Percentiles rank a stretch among this genome's conserved stretches.
Conservation (phyloP, 2,888 invertebrate genomes). For the Thumatha senex region DNA sequence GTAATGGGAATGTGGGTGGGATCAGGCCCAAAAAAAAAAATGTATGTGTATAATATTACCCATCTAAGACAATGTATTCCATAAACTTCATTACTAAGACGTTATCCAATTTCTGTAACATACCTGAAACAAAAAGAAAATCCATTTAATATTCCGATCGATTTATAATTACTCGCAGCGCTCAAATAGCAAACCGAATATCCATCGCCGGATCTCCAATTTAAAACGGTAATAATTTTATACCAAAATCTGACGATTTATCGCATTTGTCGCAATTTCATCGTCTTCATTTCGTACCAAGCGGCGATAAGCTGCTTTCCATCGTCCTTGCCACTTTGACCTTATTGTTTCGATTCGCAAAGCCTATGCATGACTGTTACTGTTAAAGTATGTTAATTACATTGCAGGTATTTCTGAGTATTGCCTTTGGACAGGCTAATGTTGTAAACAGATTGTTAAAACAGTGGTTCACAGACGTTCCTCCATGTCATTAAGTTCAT, state of each 20-base stretch:
- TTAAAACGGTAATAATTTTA: slow-evolving; percentile 60
- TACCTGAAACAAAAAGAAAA: slow-evolving; percentile 47
- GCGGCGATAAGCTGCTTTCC: slow-evolving; percentile 68
- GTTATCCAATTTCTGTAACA: slow-evolving; percentile 24
- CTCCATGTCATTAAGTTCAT: neutral
- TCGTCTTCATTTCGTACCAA: slow-evolving; percentile 68
- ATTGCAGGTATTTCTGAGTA: slow-evolving; percentile 13
- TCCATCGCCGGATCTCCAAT: slow-evolving; percentile 30
- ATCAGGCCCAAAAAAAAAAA: too few species aligned
- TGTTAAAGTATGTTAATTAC: slow-evolving; percentile 31
- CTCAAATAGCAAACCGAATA: slow-evolving; percentile 31
- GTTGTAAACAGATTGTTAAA: too few species aligned
- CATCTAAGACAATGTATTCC: neutral
- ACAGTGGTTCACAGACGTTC: neutral
- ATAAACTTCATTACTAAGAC: slow-evolving; percentile 4
- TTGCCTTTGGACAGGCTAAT: slow-evolving; percentile 3
- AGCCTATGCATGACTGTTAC: slow-evolving; percentile 24
- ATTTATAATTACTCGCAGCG: slow-evolving; percentile 21
- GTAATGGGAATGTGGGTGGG: too few species aligned
- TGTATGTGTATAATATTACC: neutral
- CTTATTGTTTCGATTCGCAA: slow-evolving; percentile 62
- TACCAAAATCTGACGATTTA: slow-evolving; percentile 61
- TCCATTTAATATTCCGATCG: slow-evolving; percentile 21
- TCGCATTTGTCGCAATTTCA: slow-evolving; percentile 68
- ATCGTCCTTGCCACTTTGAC: slow-evolving; percentile 75